Evolutionary conservation across 2,113 vertebrate species (phyloP).

Genomic region (Xenopus laevis): DNA sequence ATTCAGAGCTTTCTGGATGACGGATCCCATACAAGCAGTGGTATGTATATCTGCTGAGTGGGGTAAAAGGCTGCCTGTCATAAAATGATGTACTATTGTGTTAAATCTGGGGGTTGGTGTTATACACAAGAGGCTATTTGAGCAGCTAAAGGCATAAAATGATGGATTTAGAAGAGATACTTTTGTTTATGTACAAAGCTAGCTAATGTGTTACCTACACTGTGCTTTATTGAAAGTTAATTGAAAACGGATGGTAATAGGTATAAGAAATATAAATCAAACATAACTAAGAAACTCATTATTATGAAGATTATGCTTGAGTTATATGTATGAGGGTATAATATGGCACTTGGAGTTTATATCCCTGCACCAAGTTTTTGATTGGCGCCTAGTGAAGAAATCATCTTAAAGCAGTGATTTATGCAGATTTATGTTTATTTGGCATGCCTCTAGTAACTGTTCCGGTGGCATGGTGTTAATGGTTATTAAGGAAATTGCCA

Average conservation of each 20-base stretch:
- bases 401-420: constrained; percentile 41
- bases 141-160: neutral
- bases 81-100: neutral
- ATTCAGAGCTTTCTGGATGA: too few species aligned
- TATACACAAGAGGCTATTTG: neutral
- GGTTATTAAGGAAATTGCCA: constrained; percentile 34
- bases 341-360: constrained; percentile 49
- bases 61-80: neutral
- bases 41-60: too few species aligned
- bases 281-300: constrained; percentile 58
- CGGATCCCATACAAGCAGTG: too few species aligned
- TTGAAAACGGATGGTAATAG: constrained; percentile 50
- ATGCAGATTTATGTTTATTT: constrained; percentile 15
- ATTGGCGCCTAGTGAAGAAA: constrained; percentile 43
- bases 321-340: constrained; percentile 55
- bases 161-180: neutral
- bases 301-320: constrained; percentile 54
- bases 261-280: constrained; percentile 59
- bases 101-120: neutral
- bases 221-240: constrained; percentile 64
- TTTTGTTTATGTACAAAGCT: too few species aligned
- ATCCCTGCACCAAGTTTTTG: constrained; percentile 27
- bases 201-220: constrained; percentile 51
- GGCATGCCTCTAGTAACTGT: neutral
- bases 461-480: neutral